These are phyloP conservation scores for Perithous albicinctus DNA, from an alignment of 2,888 invertebrate species.

Conservation along the genomic window DNA sequence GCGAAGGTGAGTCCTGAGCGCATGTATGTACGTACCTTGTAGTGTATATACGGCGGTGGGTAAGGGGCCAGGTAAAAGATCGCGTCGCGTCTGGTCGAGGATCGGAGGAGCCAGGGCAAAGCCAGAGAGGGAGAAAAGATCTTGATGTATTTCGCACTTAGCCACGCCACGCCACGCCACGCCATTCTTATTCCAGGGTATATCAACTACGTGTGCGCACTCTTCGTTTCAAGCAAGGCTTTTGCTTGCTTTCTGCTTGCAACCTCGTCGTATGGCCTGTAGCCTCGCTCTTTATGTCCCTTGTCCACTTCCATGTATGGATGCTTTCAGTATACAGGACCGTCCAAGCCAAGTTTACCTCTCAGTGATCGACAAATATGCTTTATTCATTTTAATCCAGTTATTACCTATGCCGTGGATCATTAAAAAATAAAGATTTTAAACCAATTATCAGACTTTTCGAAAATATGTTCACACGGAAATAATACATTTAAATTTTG, in stretches of 20 bases:
- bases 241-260: constrained; percentile 49
- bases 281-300: constrained; percentile 66
- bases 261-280: constrained; percentile 51
- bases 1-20: constrained; percentile 61
- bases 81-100: constrained; percentile 62
- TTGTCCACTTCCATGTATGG: constrained; percentile 61
- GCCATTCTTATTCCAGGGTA: constrained; percentile 69
- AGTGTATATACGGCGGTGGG: constrained; percentile 41
- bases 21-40: constrained; percentile 10
- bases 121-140: constrained; percentile 70
- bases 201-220: constrained; percentile 70
- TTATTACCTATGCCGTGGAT: background rate
- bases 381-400: background rate
- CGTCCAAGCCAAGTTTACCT: constrained; percentile 3
- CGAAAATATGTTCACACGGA: background rate
- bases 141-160: constrained; percentile 84
- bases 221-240: constrained; percentile 50
- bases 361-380: background rate
- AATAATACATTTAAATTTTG: background rate
- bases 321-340: constrained; percentile 37
- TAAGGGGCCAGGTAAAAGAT: constrained; percentile 61
- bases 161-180: constrained; percentile 74
- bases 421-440: background rate
- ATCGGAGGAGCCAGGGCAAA: constrained; percentile 60
- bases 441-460: background rate